Evolutionary conservation across 2,888 invertebrate species (phyloP), one percentile per base, ranked within the genome.

Genomic region (Lasioglossum zephyrum): DNA sequence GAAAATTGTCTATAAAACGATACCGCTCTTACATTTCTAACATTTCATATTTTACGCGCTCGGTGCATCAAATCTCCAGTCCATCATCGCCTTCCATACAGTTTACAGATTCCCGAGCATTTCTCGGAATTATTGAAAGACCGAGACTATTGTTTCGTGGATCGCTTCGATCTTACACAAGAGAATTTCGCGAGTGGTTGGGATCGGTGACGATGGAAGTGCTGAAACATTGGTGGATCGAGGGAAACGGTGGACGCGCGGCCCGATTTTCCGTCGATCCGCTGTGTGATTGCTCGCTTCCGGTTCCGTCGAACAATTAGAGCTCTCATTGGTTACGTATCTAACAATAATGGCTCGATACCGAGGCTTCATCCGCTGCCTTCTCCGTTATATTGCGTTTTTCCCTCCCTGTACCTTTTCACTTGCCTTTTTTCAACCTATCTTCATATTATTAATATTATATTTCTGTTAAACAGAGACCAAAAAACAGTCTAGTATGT

Each of bases 261-360:
- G 49, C 36, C 66, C 85, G 78, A 85, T 87, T 85, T 85, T 79
- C 74, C 83, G 70, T 81, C 74, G 80, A 78, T 72, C 75, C 69
- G 49, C 79, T 57, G 63, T 22, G 80, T 82, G 85, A 89, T 89
- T 85, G 81, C 81, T n/a, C 44, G 60, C 69, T 90, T 90, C 90
- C 90, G 90, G 81, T 79, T 79, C 82, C 63, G 41, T 72, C 73
- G 80, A 81, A 85, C 86, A 84, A 89, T 85, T 86, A 84, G 73
- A 47, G 66, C 73, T 80, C 77, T 86, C 86, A 66, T 84, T 81
- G 77, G 44, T 31, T 66, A 63, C 77, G 11, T 84, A 87, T 87
- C 76, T 36, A 66, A 66, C 53, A 73, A 79, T 74, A 81, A 69
- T 44, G 69, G 26, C n/a, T 31, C 73, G 79, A 80, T 77, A 60